phyloP scores from a whole-genome alignment of 2,113 vertebrate species.

The Phylloscopus trochilus region DNA sequence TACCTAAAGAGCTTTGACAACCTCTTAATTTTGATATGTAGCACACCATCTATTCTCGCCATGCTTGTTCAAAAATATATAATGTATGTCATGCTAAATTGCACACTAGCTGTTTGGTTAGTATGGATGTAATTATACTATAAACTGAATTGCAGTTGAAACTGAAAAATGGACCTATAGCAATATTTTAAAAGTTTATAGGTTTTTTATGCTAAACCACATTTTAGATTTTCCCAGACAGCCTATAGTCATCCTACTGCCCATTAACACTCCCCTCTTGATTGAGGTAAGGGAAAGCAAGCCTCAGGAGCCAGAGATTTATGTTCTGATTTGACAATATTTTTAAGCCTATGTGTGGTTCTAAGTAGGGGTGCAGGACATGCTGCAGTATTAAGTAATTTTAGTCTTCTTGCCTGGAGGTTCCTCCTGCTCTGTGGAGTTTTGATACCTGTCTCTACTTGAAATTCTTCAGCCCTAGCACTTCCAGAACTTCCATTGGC shows the following conservation, averaged over 20 bases:
- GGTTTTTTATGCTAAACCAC: neutral
- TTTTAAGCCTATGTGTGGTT: neutral
- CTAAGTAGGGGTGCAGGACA: neutral
- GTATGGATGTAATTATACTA: neutral
- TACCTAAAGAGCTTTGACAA: conserved; percentile 10
- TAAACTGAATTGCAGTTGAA: conserved; percentile 29
- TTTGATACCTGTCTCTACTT: neutral
- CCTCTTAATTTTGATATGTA: conserved; percentile 40
- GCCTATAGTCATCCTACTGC: neutral
- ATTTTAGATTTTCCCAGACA: neutral
- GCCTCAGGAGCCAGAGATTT: neutral
- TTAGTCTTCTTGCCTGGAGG: neutral
- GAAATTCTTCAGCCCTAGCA: neutral
- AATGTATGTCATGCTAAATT: conserved; percentile 26
- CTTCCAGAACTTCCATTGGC: neutral
- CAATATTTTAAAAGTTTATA: conserved; percentile 22
- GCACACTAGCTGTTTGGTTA: conserved; percentile 1
- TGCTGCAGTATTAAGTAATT: neutral
- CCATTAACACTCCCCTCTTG: neutral
- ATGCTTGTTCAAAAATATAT: neutral
- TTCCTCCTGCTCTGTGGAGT: neutral
- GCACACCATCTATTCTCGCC: conserved; percentile 6
- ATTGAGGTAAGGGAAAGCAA: neutral
- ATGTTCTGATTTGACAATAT: neutral
- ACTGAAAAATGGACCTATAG: neutral